Evolutionary conservation across 2,797 vertebrate species (phyloP).

Genomic region (Rhinella marina): DNA sequence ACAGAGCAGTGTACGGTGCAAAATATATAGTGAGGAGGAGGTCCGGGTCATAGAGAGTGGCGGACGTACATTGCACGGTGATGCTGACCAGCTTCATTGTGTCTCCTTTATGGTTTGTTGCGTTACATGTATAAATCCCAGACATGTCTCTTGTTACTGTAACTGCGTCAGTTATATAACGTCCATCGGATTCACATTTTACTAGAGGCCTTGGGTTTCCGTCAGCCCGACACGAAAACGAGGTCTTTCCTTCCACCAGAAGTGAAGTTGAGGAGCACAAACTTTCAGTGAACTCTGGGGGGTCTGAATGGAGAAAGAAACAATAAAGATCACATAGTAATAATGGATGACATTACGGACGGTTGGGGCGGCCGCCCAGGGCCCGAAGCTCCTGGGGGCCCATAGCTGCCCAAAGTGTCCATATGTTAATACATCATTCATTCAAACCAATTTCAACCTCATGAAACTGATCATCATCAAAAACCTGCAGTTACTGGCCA

Average conservation of each 20-base stretch:
- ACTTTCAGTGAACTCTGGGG: neutral
- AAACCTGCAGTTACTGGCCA: no score
- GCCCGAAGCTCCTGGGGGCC: no score
- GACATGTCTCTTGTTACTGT: neutral
- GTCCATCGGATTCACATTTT: neutral
- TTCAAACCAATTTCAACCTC: no score
- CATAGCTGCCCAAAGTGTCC: no score
- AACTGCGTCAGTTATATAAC: no score
- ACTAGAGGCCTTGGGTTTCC: constrained; percentile 22
- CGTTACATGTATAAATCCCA: neutral
- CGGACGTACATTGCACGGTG: constrained; percentile 37
- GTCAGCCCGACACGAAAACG: neutral
- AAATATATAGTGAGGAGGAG: neutral
- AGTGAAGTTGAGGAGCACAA: neutral
- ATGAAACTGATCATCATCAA: no score
- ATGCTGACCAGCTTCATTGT: neutral
- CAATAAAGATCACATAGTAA: neutral
- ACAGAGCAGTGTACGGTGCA: no score
- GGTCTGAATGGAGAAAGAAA: constrained; percentile 27
- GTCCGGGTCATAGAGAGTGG: neutral
- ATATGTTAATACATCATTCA: no score
- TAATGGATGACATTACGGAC: neutral
- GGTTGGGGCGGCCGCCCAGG: neutral
- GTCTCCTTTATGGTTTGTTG: neutral
- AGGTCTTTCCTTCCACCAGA: neutral